Evolutionary conservation across 2,113 vertebrate species (phyloP).

Genomic region (Propithecus coquereli): DNA sequence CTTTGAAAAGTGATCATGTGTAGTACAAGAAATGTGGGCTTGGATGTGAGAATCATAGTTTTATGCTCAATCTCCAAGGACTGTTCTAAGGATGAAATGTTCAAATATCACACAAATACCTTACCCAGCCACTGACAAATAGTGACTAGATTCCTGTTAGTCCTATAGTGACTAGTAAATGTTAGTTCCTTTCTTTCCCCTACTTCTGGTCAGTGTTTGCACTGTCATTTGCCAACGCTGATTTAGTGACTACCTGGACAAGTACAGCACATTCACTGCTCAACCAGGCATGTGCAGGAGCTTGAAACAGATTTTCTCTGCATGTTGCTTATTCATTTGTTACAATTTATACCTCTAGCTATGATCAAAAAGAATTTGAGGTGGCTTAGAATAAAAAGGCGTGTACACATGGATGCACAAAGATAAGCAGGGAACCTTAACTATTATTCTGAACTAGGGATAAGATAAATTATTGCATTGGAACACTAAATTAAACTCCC

Average conservation of each 20-base stretch:
- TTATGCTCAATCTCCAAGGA: neutral
- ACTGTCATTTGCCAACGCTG: neutral
- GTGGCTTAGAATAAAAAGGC: neutral
- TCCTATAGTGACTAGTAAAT: neutral
- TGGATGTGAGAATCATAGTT: neutral
- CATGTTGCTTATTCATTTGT: neutral
- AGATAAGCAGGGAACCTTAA: neutral
- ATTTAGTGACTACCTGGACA: neutral
- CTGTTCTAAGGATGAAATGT: neutral
- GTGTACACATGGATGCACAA: fast-evolving
- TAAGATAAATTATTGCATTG: neutral
- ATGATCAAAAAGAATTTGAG: neutral
- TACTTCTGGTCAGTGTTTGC: neutral
- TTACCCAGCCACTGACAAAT: neutral
- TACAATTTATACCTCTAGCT: neutral
- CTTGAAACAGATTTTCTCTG: neutral
- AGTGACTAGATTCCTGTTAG: neutral
- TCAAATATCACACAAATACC: too few species aligned
- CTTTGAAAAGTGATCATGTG: neutral
- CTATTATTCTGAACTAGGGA: neutral
- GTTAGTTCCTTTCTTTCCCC: neutral
- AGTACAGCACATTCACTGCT: neutral
- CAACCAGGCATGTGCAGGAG: too few species aligned
- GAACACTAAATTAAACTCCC: neutral
- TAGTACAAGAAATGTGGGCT: neutral